Percentiles rank a stretch among this genome's conserved stretches.
phyloP scores from a whole-genome alignment of 1,140 invertebrate species.

The Eufriesea mexicana region DNA sequence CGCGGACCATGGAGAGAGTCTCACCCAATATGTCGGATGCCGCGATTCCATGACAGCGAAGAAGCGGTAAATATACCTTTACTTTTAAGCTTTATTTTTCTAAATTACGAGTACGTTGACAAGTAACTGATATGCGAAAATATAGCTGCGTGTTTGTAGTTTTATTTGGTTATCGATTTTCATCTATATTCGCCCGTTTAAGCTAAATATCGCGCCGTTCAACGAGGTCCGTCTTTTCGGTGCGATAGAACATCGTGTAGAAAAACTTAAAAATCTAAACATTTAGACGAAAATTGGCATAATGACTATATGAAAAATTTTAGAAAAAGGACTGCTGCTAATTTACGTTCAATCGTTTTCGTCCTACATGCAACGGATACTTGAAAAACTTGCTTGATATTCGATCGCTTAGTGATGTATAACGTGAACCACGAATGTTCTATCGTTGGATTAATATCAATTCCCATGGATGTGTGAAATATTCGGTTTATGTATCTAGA shows the following conservation, averaged over 20 bases:
- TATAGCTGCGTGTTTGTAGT: constrained; percentile 40
- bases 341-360: neutral
- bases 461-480: neutral
- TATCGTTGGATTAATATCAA: constrained; percentile 23
- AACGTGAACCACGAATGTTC: constrained; percentile 27
- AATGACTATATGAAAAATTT: neutral
- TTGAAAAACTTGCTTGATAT: constrained; percentile 39
- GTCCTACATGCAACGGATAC: neutral
- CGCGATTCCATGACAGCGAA: constrained; percentile 37
- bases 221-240: constrained; percentile 24
- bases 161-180: neutral
- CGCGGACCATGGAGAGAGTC: constrained; percentile 68
- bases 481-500: neutral
- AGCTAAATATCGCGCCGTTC: neutral
- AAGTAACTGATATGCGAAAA: neutral
- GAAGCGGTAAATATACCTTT: constrained; percentile 35
- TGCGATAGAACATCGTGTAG: constrained; percentile 29
- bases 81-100: constrained; percentile 41
- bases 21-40: constrained; percentile 53
- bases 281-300: constrained; percentile 26
- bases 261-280: constrained; percentile 48
- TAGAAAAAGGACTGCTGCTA: neutral
- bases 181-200: neutral
- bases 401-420: constrained; percentile 40
- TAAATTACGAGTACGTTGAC: neutral